Evolutionary conservation across 2,113 vertebrate genomes (phyloP).

Genomic region (Xenotilapia caudafasciata): DNA sequence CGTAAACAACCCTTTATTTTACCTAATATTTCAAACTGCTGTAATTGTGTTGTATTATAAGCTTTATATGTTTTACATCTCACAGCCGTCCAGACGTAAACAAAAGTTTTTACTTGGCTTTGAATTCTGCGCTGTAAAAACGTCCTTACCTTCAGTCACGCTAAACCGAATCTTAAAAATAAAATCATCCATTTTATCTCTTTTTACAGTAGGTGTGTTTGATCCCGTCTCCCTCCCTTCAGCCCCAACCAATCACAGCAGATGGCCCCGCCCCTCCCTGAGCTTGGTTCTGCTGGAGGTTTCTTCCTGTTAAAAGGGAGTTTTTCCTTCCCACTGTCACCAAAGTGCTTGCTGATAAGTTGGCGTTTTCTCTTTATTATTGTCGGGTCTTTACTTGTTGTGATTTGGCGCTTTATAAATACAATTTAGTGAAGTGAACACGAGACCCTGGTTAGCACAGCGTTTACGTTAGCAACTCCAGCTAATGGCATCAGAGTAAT

Average conservation of each 20-base stretch:
- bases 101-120: not conserved
- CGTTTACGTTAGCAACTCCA: not conserved
- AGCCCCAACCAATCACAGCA: fast-evolving
- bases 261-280: not conserved
- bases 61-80: not conserved
- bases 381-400: not conserved
- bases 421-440: not conserved
- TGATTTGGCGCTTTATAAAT: not conserved
- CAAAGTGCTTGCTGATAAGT: not conserved
- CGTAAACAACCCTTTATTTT: not conserved
- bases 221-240: not conserved
- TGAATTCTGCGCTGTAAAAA: not conserved
- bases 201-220: not conserved
- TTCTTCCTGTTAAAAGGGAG: not conserved
- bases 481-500: not conserved
- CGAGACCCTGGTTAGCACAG: not conserved
- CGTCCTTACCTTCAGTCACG: not conserved
- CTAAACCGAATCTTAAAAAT: not conserved
- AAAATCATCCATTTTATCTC: not conserved
- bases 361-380: not conserved
- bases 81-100: not conserved
- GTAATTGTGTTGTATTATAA: not conserved
- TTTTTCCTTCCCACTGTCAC: not conserved
- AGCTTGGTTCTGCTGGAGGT: fast-evolving
- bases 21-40: not conserved